A percentile compares a stretch with the other conserved stretches of the same genome.
Evolutionary conservation across 2,888 invertebrate species (phyloP).

Genomic region (Cepaea hortensis): DNA sequence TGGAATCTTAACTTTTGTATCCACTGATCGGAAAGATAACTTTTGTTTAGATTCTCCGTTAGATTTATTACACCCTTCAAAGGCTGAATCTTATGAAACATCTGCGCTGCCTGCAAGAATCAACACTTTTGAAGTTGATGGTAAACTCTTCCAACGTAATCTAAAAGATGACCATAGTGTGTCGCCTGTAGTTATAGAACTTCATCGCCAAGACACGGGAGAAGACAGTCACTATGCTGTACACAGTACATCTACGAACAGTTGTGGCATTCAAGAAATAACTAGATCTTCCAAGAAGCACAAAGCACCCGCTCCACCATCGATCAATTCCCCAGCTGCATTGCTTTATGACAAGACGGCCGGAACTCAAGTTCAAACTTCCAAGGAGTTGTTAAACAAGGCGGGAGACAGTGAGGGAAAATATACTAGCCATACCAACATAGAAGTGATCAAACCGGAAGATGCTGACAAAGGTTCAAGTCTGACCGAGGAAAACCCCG

Average conservation of each 20-base stretch:
- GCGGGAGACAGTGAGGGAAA: background rate
- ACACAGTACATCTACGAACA: background rate
- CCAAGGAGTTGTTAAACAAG: background rate
- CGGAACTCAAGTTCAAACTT: background rate
- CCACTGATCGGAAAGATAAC: slow-evolving; percentile 12
- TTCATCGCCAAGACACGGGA: background rate
- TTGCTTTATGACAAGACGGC: background rate
- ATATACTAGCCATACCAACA: background rate
- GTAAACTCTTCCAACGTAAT: background rate
- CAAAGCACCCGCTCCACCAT: slow-evolving; percentile 62
- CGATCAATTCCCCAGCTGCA: slow-evolving; percentile 19
- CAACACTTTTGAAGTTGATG: background rate
- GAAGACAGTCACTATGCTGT: background rate
- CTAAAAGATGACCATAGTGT: background rate
- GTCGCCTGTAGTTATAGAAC: background rate
- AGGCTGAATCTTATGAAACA: background rate
- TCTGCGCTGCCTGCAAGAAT: background rate
- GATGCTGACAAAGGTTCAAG: background rate
- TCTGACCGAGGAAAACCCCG: background rate
- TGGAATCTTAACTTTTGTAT: slow-evolving; percentile 17
- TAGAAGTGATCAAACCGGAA: background rate
- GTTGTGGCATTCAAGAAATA: background rate
- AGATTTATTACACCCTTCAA: background rate
- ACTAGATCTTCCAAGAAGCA: slow-evolving; percentile 60
- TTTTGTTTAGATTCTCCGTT: background rate